phyloP scores from a whole-genome alignment of 2,113 vertebrate genomes.

The Barbus barbus region DNA sequence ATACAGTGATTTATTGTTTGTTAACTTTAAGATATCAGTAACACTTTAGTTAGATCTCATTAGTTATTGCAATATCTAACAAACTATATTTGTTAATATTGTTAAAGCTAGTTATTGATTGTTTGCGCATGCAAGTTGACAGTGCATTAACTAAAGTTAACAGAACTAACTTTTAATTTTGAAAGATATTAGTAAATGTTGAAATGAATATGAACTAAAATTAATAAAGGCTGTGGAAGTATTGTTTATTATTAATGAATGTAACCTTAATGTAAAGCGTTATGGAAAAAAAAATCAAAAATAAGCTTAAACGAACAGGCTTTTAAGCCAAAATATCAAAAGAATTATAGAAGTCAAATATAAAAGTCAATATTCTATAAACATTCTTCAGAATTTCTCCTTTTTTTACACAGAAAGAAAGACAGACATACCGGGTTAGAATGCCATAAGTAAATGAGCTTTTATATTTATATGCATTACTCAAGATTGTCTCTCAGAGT shows the following conservation, averaged over 20 bases:
- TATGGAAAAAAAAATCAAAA: background rate
- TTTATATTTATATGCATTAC: no score
- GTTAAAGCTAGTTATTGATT: background rate
- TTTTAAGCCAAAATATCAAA: background rate
- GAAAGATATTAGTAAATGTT: background rate
- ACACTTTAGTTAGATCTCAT: background rate
- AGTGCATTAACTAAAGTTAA: background rate
- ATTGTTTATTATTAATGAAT: background rate
- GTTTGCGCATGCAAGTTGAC: background rate
- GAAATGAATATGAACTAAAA: background rate
- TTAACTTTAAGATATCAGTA: background rate
- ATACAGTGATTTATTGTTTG: no score
- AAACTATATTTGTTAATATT: background rate
- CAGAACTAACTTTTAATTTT: background rate
- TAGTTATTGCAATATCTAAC: background rate
- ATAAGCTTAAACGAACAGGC: background rate
- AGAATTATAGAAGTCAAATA: background rate
- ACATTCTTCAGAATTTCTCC: no score
- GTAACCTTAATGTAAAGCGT: background rate
- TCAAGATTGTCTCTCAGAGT: no score
- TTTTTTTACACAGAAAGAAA: no score
- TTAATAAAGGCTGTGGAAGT: background rate
- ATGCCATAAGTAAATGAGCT: no score
- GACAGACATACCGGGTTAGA: no score
- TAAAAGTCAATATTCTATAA: background rate